Conservation (phyloP, 2,797 vertebrate genomes). For the Coregonus sp. region DNA sequence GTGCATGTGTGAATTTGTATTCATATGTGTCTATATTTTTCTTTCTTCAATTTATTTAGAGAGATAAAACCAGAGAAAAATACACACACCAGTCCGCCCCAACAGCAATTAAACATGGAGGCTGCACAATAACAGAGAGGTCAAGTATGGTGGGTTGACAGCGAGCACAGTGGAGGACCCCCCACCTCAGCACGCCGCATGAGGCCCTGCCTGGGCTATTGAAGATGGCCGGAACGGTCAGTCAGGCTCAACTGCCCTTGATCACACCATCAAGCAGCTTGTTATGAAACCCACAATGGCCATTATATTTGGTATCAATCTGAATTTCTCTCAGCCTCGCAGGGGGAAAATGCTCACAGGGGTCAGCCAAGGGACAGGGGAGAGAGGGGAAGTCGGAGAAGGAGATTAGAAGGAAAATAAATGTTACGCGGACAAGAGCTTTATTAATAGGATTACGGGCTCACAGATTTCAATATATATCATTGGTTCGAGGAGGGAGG, state of each 20-base stretch:
- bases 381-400: slow-evolving; percentile 75
- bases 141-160: slow-evolving; percentile 32
- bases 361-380: slow-evolving; percentile 85
- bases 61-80: neutral
- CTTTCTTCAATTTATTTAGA: neutral
- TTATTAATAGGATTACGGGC: slow-evolving; percentile 91
- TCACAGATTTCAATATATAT: slow-evolving; percentile 83
- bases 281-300: slow-evolving; percentile 70
- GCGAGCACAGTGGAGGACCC: slow-evolving; percentile 2
- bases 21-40: neutral
- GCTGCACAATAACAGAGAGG: slow-evolving; percentile 13
- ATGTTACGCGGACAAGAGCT: slow-evolving; percentile 87
- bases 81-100: neutral
- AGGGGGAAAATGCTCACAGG: slow-evolving; percentile 80
- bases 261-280: slow-evolving; percentile 71
- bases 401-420: slow-evolving; percentile 88
- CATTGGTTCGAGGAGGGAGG: slow-evolving; percentile 71
- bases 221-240: slow-evolving; percentile 61
- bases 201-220: slow-evolving; percentile 45
- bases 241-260: slow-evolving; percentile 68
- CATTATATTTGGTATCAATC: slow-evolving; percentile 80
- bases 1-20: too few species aligned
- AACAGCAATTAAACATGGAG: slow-evolving; percentile 18
- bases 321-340: slow-evolving; percentile 73
- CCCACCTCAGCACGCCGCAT: slow-evolving; percentile 19